These are phyloP conservation scores for Ptychochromis oligacanthus DNA, from an alignment of 2,113 vertebrate genomes.

Conservation along the genomic window DNA sequence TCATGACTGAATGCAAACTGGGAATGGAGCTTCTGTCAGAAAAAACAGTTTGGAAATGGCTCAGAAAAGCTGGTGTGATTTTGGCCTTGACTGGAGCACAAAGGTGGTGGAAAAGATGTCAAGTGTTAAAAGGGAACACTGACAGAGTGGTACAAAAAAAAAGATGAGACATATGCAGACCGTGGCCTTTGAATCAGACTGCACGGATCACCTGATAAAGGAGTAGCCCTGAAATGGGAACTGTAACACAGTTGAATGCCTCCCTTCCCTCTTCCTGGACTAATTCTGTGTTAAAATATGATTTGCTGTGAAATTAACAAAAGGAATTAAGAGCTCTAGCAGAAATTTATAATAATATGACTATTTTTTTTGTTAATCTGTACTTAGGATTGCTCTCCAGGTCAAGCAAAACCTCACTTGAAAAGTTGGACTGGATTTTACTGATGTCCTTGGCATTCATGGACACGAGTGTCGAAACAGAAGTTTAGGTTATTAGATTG, in stretches of 20 bases:
- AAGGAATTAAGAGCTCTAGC: background rate
- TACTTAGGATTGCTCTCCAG: background rate
- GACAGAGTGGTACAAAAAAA: conserved; percentile 11
- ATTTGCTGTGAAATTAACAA: background rate
- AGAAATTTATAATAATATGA: background rate
- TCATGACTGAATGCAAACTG: conserved; percentile 24
- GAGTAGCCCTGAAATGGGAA: background rate
- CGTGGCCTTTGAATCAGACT: conserved; percentile 5
- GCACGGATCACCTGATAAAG: conserved; percentile 2
- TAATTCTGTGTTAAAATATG: background rate
- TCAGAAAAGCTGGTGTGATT: background rate
- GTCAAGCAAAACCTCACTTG: background rate
- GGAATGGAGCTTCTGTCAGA: conserved; percentile 47
- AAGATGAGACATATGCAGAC: background rate
- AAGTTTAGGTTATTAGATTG: background rate
- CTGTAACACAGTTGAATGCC: background rate
- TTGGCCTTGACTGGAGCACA: conserved; percentile 43
- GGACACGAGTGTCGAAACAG: background rate
- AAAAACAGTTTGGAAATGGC: conserved; percentile 1
- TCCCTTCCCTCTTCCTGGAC: background rate
- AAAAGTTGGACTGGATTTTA: background rate
- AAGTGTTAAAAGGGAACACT: conserved; percentile 36
- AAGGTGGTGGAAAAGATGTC: conserved; percentile 16
- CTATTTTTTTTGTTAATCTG: background rate
- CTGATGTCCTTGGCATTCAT: background rate